A percentile compares a stretch with the other conserved stretches of the same genome.
These are phyloP conservation scores for Lasioglossum leucozonium DNA, from an alignment of 2,888 invertebrate species.

Conservation along the genomic window DNA sequence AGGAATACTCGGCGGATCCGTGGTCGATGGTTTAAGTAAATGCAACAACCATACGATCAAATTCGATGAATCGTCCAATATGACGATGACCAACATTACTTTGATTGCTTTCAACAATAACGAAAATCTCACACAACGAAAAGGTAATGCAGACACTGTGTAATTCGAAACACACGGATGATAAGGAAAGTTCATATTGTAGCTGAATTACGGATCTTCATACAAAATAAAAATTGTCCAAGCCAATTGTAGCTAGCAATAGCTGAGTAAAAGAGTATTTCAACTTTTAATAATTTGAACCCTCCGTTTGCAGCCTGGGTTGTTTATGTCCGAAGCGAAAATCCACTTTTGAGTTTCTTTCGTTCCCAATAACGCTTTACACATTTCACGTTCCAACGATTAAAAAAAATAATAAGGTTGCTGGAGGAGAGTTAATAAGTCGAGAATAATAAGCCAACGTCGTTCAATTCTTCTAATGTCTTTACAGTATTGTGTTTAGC, in stretches of 20 bases:
- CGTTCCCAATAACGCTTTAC: background rate
- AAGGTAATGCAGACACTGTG: background rate
- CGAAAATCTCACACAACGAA: rapidly evolving
- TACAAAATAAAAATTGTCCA: background rate
- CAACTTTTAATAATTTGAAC: background rate
- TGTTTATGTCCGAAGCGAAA: background rate
- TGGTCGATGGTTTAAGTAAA: background rate
- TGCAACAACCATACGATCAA: rapidly evolving
- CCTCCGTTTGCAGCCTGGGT: background rate
- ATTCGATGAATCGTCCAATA: background rate
- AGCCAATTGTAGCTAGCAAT: background rate
- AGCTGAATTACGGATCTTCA: background rate
- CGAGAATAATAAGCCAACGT: background rate
- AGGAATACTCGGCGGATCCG: background rate
- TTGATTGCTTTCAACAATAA: background rate
- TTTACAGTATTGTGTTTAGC: background rate
- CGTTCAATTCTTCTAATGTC: background rate
- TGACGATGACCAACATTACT: background rate
- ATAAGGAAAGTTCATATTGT: background rate
- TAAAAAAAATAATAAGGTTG: background rate
- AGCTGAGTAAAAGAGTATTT: background rate
- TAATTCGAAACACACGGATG: background rate
- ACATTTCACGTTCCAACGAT: background rate
- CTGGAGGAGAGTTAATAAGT: background rate
- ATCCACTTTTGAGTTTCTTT: background rate